Percentiles rank a stretch among this genome's conserved stretches.
These are phyloP conservation scores for Vanacampus margaritifer DNA, from an alignment of 2,113 vertebrate species.

Conservation along the genomic window DNA sequence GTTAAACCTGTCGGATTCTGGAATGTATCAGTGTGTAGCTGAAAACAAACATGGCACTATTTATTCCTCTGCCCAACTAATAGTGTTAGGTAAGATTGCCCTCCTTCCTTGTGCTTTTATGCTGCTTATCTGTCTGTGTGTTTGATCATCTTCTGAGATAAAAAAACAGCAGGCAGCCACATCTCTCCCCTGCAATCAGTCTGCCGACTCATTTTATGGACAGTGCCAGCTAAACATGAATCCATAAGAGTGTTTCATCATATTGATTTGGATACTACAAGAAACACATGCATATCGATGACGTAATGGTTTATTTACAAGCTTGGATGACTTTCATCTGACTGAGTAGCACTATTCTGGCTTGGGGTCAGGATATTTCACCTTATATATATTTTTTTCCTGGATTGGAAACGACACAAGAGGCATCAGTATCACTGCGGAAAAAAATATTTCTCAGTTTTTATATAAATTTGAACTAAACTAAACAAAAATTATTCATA, in stretches of 20 bases:
- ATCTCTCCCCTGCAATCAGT: constrained; percentile 43
- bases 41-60: constrained; percentile 95
- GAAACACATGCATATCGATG: constrained; percentile 53
- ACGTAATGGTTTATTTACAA: constrained; percentile 61
- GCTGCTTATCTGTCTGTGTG: constrained; percentile 35
- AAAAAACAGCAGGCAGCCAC: constrained; percentile 35
- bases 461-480: too few species aligned
- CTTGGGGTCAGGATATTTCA: too few species aligned
- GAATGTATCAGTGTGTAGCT: constrained; percentile 94
- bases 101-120: constrained; percentile 44
- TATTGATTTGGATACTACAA: constrained; percentile 63
- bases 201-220: constrained; percentile 37
- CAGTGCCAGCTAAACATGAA: constrained; percentile 49
- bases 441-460: too few species aligned
- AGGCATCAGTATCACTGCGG: too few species aligned
- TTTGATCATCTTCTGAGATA: constrained; percentile 55
- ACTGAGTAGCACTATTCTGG: constrained; percentile 41
- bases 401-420: too few species aligned
- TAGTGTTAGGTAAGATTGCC: constrained; percentile 85
- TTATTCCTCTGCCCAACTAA: constrained; percentile 87
- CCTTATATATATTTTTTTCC: too few species aligned
- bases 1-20: constrained; percentile 87
- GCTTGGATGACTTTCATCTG: constrained; percentile 55
- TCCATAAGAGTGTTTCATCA: constrained; percentile 55
- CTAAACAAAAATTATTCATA: too few species aligned